phyloP scores from a whole-genome alignment of 2,888 invertebrate species.

The Callinectes sapidus region DNA sequence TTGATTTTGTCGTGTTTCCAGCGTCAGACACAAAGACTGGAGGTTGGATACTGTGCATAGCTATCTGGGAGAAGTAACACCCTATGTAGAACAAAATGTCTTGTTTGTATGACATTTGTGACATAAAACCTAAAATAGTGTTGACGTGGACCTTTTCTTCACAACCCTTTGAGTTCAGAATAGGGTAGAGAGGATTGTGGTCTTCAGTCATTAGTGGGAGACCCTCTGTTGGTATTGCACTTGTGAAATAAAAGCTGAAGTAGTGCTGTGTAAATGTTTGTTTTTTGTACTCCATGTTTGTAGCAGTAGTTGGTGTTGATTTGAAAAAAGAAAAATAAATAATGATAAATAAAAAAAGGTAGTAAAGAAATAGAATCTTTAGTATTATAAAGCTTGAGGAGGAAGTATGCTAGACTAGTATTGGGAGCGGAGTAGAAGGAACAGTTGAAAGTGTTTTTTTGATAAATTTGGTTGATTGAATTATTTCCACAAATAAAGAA shows the following conservation, averaged over 20 bases:
- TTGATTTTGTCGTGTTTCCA: not conserved
- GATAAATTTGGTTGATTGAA: too few relatives aligned
- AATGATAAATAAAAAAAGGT: too few relatives aligned
- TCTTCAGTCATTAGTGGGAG: not conserved
- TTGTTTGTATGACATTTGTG: not conserved
- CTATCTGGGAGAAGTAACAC: not conserved
- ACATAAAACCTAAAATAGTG: not conserved
- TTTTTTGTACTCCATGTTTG: too few relatives aligned
- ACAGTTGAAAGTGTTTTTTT: too few relatives aligned
- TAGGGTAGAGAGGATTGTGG: not conserved
- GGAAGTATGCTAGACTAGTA: too few relatives aligned
- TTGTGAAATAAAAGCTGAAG: not conserved
- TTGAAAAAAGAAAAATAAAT: too few relatives aligned
- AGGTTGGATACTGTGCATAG: not conserved
- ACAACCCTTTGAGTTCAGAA: not conserved
- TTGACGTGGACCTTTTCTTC: not conserved
- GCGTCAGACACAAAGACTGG: not conserved
- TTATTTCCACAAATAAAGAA: too few relatives aligned
- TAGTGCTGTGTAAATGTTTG: not conserved
- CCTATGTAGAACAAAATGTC: not conserved
- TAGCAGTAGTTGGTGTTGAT: too few relatives aligned
- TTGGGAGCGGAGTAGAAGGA: too few relatives aligned
- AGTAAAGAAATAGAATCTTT: too few relatives aligned
- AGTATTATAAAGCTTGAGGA: too few relatives aligned
- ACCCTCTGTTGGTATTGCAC: not conserved